Conservation (phyloP, 2,113 vertebrate genomes). For the Trochalopteron elliotii region DNA sequence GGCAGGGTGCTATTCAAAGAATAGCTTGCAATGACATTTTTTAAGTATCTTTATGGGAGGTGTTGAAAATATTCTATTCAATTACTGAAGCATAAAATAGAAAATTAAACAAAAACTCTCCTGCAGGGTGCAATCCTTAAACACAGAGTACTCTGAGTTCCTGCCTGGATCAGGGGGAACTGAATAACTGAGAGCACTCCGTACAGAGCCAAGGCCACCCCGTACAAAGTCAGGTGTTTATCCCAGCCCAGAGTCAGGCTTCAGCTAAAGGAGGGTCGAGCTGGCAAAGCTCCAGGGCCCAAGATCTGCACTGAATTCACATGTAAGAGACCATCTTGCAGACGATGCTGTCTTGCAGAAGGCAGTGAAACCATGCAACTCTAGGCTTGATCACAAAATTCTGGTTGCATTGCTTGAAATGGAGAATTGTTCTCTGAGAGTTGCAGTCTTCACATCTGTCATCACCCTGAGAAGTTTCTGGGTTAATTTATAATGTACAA, state of each 20-base stretch:
- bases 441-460: background rate
- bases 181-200: background rate
- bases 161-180: background rate
- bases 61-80: background rate
- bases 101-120: background rate
- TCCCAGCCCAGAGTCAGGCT: background rate
- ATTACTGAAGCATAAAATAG: background rate
- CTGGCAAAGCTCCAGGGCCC: background rate
- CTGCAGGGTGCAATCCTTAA: background rate
- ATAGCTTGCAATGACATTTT: background rate
- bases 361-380: background rate
- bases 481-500: background rate
- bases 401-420: background rate
- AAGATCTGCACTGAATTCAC: background rate
- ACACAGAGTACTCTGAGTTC: background rate
- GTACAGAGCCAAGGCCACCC: background rate
- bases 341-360: background rate
- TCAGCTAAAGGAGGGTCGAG: accelerated
- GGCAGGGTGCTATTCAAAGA: background rate
- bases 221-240: background rate
- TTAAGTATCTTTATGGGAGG: background rate
- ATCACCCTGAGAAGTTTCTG: conserved; percentile 8
- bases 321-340: background rate
- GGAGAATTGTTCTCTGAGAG: background rate
- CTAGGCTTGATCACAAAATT: background rate